Evolutionary conservation across 2,797 vertebrate species (phyloP).

Genomic region (Nannoperca obscura): DNA sequence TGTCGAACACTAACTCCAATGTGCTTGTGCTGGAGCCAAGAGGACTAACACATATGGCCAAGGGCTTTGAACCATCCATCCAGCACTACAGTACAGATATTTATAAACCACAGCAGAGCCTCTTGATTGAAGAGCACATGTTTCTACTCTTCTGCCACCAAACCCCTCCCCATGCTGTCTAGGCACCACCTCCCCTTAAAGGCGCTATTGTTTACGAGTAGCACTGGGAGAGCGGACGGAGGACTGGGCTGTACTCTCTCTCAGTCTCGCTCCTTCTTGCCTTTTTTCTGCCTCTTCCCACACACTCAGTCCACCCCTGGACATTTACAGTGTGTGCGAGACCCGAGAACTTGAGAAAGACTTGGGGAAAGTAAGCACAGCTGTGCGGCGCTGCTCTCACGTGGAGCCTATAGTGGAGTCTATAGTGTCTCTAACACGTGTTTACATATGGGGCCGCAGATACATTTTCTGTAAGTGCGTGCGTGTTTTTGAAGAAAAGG

Average conservation of each 20-base stretch:
- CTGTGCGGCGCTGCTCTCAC: constrained; percentile 77
- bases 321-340: constrained; percentile 66
- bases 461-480: constrained; percentile 34
- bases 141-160: constrained; percentile 79
- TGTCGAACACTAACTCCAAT: constrained; percentile 63
- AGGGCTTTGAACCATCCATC: constrained; percentile 74
- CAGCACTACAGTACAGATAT: constrained; percentile 79
- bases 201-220: constrained; percentile 77
- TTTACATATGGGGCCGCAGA: constrained; percentile 65
- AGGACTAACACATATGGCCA: constrained; percentile 71
- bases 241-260: constrained; percentile 46
- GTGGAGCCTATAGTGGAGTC: constrained; percentile 69
- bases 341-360: constrained; percentile 74
- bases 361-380: constrained; percentile 76
- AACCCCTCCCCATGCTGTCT: constrained; percentile 59
- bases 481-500: constrained; percentile 29
- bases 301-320: constrained; percentile 42
- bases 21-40: constrained; percentile 63
- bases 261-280: constrained; percentile 24
- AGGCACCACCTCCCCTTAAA: constrained; percentile 74
- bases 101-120: constrained; percentile 83
- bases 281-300: constrained; percentile 36
- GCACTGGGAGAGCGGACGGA: constrained; percentile 58
- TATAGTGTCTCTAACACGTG: constrained; percentile 73
- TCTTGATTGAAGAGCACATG: constrained; percentile 84